Evolutionary conservation across 2,888 invertebrate genomes (phyloP).

Genomic region (Acrobasis suavella): DNA sequence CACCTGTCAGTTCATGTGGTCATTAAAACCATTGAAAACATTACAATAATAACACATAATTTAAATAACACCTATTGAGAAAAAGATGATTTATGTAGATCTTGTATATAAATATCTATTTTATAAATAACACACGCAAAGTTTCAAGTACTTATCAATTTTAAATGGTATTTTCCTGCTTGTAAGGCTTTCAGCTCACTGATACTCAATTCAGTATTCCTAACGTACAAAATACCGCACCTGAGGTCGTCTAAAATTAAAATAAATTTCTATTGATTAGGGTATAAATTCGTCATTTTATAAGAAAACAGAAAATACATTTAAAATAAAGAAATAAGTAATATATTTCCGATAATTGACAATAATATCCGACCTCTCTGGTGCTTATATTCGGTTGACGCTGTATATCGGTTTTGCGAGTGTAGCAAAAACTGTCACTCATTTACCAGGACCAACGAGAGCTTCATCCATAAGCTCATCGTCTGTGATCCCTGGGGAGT

Average conservation of each 20-base stretch:
- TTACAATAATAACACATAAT: constrained; percentile 29
- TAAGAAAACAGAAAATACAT: neutral
- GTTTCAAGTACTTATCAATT: neutral
- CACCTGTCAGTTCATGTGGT: constrained; percentile 18
- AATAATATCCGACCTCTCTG: neutral
- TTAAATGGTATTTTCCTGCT: neutral
- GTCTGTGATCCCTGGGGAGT: constrained; percentile 92
- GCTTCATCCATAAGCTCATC: constrained; percentile 96
- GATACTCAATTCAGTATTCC: neutral
- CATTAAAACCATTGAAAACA: constrained; percentile 25
- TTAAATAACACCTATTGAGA: constrained; percentile 29
- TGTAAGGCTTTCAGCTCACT: constrained; percentile 6
- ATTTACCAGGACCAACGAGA: constrained; percentile 89
- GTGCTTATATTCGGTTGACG: constrained; percentile 1
- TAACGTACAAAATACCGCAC: neutral
- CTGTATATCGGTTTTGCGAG: constrained; percentile 11
- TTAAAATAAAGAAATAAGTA: neutral
- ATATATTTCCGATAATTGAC: constrained; percentile 3
- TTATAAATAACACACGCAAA: constrained; percentile 35
- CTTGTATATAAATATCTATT: constrained; percentile 31
- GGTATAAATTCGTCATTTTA: neutral
- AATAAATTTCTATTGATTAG: neutral
- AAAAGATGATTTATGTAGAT: constrained; percentile 28
- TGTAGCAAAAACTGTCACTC: constrained; percentile 45
- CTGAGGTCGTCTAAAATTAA: neutral